phyloP scores from a whole-genome alignment of 2,888 invertebrate species.

The Palloptera scutellata region DNA sequence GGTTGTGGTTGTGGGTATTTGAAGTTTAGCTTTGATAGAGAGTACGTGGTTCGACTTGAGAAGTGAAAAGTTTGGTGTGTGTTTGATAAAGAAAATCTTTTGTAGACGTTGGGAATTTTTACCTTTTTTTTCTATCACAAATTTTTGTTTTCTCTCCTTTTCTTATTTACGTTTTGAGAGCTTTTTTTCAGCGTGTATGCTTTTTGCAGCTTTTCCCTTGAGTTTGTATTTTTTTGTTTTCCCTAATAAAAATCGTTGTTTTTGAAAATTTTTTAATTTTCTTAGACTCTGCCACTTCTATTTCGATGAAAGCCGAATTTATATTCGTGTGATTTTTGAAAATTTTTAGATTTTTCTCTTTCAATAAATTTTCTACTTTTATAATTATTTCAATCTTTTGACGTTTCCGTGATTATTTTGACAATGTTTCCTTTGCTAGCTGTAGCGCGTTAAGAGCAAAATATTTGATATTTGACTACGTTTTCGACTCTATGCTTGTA shows the following conservation, averaged over 20 bases:
- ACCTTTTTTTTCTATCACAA: not conserved
- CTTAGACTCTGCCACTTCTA: not conserved
- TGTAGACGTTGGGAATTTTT: not conserved
- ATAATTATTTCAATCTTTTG: not conserved
- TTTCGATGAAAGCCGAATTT: not conserved
- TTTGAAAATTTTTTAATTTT: not conserved
- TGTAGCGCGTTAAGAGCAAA: not conserved
- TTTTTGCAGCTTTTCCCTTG: not conserved
- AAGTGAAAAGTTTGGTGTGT: not conserved
- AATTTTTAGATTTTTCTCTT: not conserved
- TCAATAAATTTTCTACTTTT: conserved; percentile 3
- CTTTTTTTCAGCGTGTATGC: not conserved
- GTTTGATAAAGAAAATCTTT: not conserved
- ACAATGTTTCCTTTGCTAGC: not conserved
- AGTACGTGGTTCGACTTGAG: not conserved
- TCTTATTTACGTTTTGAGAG: not conserved
- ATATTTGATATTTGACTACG: not conserved
- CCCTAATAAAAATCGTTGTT: not conserved
- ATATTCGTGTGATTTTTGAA: not conserved
- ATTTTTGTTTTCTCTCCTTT: not conserved
- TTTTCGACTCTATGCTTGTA: no score
- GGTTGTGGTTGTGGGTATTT: conserved; percentile 15
- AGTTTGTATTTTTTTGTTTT: not conserved
- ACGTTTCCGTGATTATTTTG: conserved; percentile 5
- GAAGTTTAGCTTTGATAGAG: not conserved